Evolutionary conservation across 2,888 invertebrate genomes (phyloP).

Genomic region (Hydroisotoma schaefferi): DNA sequence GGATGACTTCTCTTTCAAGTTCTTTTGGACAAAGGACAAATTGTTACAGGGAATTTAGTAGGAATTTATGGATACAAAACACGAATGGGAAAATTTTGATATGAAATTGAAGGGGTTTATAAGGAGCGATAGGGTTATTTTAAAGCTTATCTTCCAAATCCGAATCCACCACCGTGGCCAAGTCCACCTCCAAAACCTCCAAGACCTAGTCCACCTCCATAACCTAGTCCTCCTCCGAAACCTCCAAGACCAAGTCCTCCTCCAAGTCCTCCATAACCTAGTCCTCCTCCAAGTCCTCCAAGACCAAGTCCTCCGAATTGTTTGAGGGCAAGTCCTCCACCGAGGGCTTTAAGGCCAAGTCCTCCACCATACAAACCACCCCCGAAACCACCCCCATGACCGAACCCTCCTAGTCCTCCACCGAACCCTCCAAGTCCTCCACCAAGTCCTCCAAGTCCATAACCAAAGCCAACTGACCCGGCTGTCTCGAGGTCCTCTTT

Average conservation of each 20-base stretch:
- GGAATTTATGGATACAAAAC: not conserved
- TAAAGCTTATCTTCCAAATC: not conserved
- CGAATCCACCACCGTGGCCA: not conserved
- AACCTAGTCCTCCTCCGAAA: constrained; percentile 15
- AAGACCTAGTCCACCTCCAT: constrained; percentile 1
- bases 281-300: constrained; percentile 21
- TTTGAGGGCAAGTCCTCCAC: constrained; percentile 13
- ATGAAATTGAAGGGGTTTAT: not conserved
- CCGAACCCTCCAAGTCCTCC: constrained; percentile 26
- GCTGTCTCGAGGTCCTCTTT: constrained; percentile 42
- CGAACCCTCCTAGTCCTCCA: constrained; percentile 22
- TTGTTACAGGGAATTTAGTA: not conserved
- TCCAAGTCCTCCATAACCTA: constrained; percentile 8
- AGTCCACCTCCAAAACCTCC: not conserved
- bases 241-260: constrained; percentile 22
- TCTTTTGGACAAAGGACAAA: too few relatives aligned
- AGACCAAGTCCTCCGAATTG: constrained; percentile 16
- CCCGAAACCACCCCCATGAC: constrained; percentile 21
- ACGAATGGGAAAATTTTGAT: not conserved
- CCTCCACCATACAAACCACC: constrained; percentile 21
- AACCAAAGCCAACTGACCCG: constrained; percentile 27
- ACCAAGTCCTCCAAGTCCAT: constrained; percentile 12
- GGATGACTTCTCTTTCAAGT: too few relatives aligned
- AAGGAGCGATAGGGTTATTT: not conserved
- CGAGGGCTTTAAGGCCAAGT: constrained; percentile 11